Percentiles rank a stretch among this genome's conserved stretches.
Evolutionary conservation across 2,113 vertebrate genomes (phyloP).

Genomic region (Genyomyrus donnyi): DNA sequence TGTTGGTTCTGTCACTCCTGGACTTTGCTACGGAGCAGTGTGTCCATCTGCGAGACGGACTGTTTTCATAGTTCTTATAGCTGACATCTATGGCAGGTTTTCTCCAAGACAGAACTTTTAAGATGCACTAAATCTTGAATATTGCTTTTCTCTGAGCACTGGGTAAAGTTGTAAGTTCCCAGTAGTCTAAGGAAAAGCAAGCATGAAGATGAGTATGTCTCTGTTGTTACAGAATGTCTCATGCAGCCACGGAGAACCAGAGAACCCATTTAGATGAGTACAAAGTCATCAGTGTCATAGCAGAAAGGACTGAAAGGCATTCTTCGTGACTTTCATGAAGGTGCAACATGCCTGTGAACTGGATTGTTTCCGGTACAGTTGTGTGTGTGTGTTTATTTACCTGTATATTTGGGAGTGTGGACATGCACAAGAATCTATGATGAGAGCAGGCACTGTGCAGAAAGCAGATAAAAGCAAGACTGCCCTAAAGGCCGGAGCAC

Average conservation of each 20-base stretch:
- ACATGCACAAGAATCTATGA: not conserved
- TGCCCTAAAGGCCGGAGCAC: not conserved
- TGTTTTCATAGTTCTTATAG: not conserved
- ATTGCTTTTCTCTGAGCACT: not conserved
- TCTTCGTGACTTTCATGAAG: not conserved
- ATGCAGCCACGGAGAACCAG: not conserved
- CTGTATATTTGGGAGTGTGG: slow-evolving; percentile 19
- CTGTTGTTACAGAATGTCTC: not conserved
- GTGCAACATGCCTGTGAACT: not conserved
- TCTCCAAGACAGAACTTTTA: not conserved
- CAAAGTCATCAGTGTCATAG: not conserved
- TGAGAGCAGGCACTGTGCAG: not conserved
- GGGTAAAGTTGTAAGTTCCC: not conserved
- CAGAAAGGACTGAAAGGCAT: not conserved
- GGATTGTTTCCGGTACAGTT: not conserved
- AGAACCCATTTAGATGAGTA: not conserved
- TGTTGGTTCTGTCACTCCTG: not conserved
- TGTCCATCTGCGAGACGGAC: not conserved
- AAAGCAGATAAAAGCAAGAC: not conserved
- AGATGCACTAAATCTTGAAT: not conserved
- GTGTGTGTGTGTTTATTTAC: slow-evolving; percentile 19
- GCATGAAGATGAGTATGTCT: not conserved
- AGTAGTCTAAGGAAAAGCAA: not conserved
- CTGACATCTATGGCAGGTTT: not conserved
- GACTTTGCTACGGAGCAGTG: not conserved